Evolutionary conservation across 2,113 vertebrate species (phyloP).

Genomic region (Prunella himalayana): DNA sequence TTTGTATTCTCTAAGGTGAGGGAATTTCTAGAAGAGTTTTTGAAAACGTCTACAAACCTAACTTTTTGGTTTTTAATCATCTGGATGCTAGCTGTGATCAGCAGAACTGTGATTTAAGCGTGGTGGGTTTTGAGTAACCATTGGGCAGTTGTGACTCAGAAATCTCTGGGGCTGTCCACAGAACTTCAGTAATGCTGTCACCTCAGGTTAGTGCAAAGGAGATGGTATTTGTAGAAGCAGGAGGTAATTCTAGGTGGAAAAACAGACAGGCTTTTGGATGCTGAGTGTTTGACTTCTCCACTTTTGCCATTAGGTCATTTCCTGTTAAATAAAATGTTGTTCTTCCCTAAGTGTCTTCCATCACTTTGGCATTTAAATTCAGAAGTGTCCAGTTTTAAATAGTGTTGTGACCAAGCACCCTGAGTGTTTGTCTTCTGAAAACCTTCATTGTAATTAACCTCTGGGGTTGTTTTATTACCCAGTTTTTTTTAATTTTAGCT

Average conservation of each 20-base stretch:
- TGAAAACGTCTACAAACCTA: neutral
- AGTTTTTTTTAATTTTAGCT: neutral
- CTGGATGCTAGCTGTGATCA: neutral
- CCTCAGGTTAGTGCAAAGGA: neutral
- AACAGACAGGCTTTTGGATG: neutral
- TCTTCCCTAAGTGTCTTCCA: neutral
- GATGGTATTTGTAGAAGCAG: neutral
- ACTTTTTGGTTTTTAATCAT: neutral
- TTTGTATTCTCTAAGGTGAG: neutral
- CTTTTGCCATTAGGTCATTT: neutral
- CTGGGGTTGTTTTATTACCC: neutral
- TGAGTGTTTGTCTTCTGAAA: neutral
- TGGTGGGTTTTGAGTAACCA: neutral
- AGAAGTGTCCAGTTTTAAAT: neutral
- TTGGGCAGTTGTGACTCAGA: neutral
- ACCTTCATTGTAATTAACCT: neutral
- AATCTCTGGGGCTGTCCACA: rapidly evolving
- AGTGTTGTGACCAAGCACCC: neutral
- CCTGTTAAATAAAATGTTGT: neutral
- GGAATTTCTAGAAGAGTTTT: neutral
- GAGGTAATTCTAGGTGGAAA: neutral
- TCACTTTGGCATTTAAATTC: neutral
- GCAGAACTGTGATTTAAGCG: neutral
- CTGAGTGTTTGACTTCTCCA: neutral
- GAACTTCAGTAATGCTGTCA: neutral